Evolutionary conservation across 1,140 invertebrate species (phyloP).

Genomic region (Cherax quadricarinatus): DNA sequence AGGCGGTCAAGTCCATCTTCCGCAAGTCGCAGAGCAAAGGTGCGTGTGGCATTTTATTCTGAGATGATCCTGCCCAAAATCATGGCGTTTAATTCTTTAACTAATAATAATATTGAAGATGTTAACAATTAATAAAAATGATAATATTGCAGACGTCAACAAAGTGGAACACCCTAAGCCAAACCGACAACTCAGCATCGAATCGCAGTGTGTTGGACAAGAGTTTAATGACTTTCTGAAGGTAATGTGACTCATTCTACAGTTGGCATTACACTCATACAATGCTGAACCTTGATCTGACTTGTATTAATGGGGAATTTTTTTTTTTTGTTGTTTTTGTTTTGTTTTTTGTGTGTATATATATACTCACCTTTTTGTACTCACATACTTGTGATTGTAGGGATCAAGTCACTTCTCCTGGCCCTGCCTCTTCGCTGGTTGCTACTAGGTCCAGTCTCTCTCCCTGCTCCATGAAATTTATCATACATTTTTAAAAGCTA

Average conservation of each 20-base stretch:
- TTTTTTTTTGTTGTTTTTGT: too few relatives aligned
- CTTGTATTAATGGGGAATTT: too few relatives aligned
- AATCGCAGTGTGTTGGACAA: slow-evolving; percentile 56
- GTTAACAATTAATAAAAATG: background rate
- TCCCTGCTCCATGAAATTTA: too few relatives aligned
- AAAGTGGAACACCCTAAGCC: slow-evolving; percentile 13
- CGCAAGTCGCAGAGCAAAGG: slow-evolving; percentile 83
- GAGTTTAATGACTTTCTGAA: slow-evolving; percentile 71
- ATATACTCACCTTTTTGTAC: too few relatives aligned
- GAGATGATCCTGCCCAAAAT: slow-evolving; percentile 48
- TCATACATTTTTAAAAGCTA: too few relatives aligned
- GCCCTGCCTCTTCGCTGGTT: too few relatives aligned
- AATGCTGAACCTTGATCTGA: too few relatives aligned
- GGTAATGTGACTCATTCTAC: slow-evolving; percentile 51
- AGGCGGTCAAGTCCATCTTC: slow-evolving; percentile 88
- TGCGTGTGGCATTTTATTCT: slow-evolving; percentile 74
- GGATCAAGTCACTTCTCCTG: too few relatives aligned
- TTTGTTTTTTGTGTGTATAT: too few relatives aligned
- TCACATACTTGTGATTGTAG: too few relatives aligned
- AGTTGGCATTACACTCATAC: too few relatives aligned
- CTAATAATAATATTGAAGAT: background rate
- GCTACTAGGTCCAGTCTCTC: too few relatives aligned
- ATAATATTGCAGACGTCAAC: background rate
- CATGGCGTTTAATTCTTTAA: background rate
- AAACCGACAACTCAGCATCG: slow-evolving; percentile 48